These are phyloP conservation scores for Rhagonycha fulva DNA, from an alignment of 2,888 invertebrate genomes.

Conservation along the genomic window DNA sequence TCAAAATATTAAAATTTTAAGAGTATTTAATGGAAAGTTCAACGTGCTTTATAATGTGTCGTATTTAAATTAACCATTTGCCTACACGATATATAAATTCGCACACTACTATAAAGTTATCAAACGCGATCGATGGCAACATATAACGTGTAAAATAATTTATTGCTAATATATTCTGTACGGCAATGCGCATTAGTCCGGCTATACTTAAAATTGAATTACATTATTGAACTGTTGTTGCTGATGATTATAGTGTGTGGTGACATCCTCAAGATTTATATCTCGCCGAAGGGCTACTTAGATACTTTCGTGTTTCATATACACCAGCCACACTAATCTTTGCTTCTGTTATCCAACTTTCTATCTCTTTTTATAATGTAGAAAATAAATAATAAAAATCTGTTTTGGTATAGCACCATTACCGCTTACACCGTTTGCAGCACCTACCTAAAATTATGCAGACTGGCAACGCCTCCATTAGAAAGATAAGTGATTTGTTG, in stretches of 20 bases:
- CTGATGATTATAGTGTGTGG: constrained; percentile 27
- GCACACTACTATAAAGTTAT: constrained; percentile 33
- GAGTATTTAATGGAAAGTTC: not conserved
- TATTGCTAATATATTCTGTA: constrained; percentile 32
- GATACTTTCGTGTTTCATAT: not conserved
- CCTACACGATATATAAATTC: constrained; percentile 18
- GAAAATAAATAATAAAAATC: not conserved
- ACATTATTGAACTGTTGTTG: constrained; percentile 35
- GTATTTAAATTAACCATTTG: constrained; percentile 20
- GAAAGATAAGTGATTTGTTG: too few relatives aligned
- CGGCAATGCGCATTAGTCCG: constrained; percentile 30
- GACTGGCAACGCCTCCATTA: too few relatives aligned
- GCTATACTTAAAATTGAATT: constrained; percentile 36
- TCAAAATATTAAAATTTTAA: not conserved
- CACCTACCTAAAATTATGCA: too few relatives aligned
- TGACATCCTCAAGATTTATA: constrained; percentile 28
- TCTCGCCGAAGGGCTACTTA: constrained; percentile 5
- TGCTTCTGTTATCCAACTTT: not conserved
- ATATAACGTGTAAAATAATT: constrained; percentile 33
- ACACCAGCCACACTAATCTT: not conserved
- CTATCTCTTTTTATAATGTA: not conserved
- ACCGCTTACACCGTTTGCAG: not conserved
- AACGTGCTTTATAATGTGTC: constrained; percentile 21
- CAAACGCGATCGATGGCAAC: constrained; percentile 35
- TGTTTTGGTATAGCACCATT: not conserved